Conservation (phyloP, 2,888 invertebrate species). For the Xanthia icteritia region DNA sequence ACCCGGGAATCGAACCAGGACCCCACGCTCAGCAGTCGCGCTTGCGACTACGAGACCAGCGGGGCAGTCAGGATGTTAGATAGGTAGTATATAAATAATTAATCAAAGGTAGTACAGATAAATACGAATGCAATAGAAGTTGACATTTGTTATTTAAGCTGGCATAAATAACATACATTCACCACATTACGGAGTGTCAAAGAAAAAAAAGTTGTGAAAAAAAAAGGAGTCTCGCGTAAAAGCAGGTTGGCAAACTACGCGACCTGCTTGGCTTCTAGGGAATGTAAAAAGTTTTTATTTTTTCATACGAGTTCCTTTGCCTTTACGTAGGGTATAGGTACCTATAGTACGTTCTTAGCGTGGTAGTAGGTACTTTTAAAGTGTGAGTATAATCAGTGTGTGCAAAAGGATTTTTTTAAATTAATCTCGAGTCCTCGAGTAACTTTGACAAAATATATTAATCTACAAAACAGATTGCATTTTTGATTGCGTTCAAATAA, state of each 20-base stretch:
- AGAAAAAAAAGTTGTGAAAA: slow-evolving; percentile 23
- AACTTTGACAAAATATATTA: background rate
- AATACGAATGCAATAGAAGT: slow-evolving; percentile 16
- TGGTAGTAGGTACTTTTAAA: background rate
- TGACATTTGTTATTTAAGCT: slow-evolving; percentile 26
- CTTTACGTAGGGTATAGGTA: slow-evolving; percentile 20
- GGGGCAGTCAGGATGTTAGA: too few species aligned
- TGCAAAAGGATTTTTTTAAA: background rate
- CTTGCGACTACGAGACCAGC: too few species aligned
- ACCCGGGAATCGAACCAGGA: too few species aligned
- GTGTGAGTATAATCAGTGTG: background rate
- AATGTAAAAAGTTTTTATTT: slow-evolving; percentile 57
- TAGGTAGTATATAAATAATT: background rate
- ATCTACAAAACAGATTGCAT: background rate
- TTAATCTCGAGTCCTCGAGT: too few species aligned
- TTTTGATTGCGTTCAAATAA: background rate
- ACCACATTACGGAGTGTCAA: slow-evolving; percentile 24
- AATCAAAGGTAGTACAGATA: background rate
- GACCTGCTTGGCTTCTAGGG: slow-evolving; percentile 55
- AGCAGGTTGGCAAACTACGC: slow-evolving; percentile 54
- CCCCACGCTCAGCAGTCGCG: too few species aligned
- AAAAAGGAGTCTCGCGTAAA: slow-evolving; percentile 33
- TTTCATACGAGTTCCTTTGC: slow-evolving; percentile 54
- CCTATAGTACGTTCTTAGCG: background rate
- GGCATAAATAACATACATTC: slow-evolving; percentile 5